Conservation (phyloP, 1,140 invertebrate species). For the Hyposmocoma kahamanoa region DNA sequence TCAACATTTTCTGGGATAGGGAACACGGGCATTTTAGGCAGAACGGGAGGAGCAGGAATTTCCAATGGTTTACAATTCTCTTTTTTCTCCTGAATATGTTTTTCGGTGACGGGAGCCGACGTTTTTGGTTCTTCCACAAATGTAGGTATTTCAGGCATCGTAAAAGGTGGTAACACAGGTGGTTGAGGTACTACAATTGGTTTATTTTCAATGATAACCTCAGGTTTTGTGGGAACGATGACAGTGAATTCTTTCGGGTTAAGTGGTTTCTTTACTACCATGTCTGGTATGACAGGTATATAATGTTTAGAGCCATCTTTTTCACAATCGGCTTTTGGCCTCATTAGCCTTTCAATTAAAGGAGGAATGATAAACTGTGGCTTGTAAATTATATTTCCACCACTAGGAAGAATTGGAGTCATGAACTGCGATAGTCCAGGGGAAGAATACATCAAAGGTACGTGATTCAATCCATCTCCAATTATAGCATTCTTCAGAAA, state of each 20-base stretch:
- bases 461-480: too few species aligned
- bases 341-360: neutral
- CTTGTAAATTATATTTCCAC: slow-evolving; percentile 29
- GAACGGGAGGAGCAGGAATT: neutral
- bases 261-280: neutral
- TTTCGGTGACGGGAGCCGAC: too few species aligned
- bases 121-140: slow-evolving; percentile 4
- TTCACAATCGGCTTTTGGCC: too few species aligned
- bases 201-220: neutral
- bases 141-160: slow-evolving; percentile 8
- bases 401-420: too few species aligned
- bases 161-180: slow-evolving; percentile 12
- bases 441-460: too few species aligned
- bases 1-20: too few species aligned
- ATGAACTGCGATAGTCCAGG: too few species aligned
- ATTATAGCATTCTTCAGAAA: neutral
- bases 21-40: neutral
- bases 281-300: too few species aligned
- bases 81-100: too few species aligned
- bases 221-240: neutral
- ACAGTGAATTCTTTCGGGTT: neutral
- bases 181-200: neutral
- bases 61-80: too few species aligned
- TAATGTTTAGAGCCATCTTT: too few species aligned
- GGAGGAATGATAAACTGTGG: slow-evolving; percentile 20